These are phyloP conservation scores for Brachystomella parvula DNA, from an alignment of 1,140 invertebrate species.

Conservation along the genomic window DNA sequence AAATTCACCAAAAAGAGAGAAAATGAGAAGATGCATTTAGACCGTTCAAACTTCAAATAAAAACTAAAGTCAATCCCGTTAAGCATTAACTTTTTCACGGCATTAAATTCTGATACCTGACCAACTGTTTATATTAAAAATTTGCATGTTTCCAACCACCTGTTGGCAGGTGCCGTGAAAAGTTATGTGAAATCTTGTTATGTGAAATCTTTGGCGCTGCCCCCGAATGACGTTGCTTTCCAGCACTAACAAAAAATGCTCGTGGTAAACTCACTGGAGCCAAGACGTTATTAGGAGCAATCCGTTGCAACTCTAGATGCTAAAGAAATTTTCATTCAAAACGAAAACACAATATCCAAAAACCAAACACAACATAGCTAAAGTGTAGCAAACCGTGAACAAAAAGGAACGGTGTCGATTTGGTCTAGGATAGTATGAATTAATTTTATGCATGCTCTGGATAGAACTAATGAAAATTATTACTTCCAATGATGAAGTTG, in stretches of 20 bases:
- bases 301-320: no score
- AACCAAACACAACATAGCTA: not conserved
- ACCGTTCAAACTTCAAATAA: no score
- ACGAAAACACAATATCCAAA: not conserved
- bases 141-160: not conserved
- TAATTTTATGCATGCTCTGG: not conserved
- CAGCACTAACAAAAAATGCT: no score
- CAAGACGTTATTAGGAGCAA: no score
- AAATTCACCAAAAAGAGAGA: constrained; percentile 20
- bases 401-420: not conserved
- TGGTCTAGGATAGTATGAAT: not conserved
- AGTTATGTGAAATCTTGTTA: no score
- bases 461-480: not conserved
- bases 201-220: no score
- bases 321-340: no score
- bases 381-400: not conserved
- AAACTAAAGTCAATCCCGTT: not conserved
- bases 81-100: not conserved
- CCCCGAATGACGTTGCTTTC: no score
- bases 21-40: no score
- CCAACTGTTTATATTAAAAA: not conserved
- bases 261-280: no score
- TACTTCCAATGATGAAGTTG: not conserved
- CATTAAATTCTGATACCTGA: not conserved
- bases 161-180: no score